Conservation (phyloP, 2,113 vertebrate species). For the Candoia aspera region DNA sequence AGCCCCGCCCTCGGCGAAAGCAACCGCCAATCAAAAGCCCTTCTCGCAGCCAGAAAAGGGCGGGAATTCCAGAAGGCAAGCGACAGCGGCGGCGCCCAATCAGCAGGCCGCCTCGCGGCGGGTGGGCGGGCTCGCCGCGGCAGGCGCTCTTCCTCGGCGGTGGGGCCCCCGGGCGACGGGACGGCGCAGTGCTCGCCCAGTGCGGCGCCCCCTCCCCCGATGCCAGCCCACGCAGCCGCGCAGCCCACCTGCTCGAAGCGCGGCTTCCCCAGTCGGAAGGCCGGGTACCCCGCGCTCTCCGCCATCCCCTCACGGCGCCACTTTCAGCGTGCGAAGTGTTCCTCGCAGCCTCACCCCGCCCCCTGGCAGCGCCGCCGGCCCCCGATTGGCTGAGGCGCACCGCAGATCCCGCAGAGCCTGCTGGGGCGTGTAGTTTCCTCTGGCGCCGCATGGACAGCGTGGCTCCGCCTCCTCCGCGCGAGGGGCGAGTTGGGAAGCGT, state of each 20-base stretch:
- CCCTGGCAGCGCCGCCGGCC: conserved; percentile 36
- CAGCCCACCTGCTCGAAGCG: conserved; percentile 87
- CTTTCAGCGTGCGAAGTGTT: conserved; percentile 65
- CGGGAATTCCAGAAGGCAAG: conserved; percentile 22
- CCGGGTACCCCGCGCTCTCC: conserved; percentile 76
- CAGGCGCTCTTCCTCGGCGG: neutral
- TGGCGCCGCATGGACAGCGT: neutral
- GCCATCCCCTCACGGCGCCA: conserved; percentile 75
- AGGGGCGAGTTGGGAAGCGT: conserved; percentile 66
- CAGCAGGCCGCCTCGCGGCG: conserved; percentile 9
- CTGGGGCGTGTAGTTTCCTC: conserved; percentile 64
- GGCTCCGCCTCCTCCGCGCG: conserved; percentile 8
- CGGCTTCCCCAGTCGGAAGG: conserved; percentile 82
- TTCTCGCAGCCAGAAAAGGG: conserved; percentile 18
- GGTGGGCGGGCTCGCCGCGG: conserved; percentile 3
- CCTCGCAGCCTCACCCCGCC: conserved; percentile 55
- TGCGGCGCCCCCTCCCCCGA: neutral
- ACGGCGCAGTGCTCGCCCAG: neutral
- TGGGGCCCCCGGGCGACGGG: neutral
- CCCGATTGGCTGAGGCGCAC: conserved; percentile 64
- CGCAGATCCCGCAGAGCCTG: conserved; percentile 65
- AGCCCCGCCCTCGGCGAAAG: neutral
- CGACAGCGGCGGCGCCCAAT: conserved; percentile 47
- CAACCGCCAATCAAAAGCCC: conserved; percentile 61
- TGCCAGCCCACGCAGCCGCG: too few relatives aligned